Evolutionary conservation across 2,113 vertebrate genomes (phyloP).

Genomic region (Ovis canadensis): DNA sequence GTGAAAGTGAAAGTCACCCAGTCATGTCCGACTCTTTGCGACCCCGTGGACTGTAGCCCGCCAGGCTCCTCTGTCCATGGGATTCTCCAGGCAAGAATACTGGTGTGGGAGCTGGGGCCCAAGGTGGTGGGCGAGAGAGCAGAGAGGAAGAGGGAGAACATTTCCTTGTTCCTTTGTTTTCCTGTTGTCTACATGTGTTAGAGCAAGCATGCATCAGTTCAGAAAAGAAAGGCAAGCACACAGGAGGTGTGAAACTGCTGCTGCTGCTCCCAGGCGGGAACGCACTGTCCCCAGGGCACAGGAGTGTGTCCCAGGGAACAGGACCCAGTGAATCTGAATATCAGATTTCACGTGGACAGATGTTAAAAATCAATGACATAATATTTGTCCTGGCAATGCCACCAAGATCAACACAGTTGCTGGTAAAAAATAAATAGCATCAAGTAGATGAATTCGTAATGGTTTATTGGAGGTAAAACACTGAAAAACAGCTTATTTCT

Average conservation of each 20-base stretch:
- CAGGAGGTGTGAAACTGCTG: neutral
- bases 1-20: neutral
- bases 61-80: neutral
- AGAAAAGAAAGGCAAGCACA: neutral
- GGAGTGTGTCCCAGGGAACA: neutral
- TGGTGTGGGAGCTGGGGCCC: neutral
- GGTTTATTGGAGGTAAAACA: neutral
- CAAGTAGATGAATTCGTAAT: accelerated
- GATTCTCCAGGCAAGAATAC: neutral
- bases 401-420: neutral
- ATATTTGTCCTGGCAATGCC: slow-evolving; percentile 39
- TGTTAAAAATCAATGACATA: slow-evolving; percentile 50
- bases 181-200: neutral
- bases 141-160: neutral
- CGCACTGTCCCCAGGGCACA: neutral
- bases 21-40: accelerated
- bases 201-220: accelerated
- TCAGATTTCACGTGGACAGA: slow-evolving; percentile 55
- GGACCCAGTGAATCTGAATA: neutral
- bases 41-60: accelerated
- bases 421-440: neutral
- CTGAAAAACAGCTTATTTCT: neutral
- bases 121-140: neutral
- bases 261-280: neutral
- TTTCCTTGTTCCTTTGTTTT: too few species aligned